Percentiles rank a stretch among this genome's conserved stretches.
These are phyloP conservation scores for Anas acuta DNA, from an alignment of 2,797 vertebrate species.

Conservation along the genomic window DNA sequence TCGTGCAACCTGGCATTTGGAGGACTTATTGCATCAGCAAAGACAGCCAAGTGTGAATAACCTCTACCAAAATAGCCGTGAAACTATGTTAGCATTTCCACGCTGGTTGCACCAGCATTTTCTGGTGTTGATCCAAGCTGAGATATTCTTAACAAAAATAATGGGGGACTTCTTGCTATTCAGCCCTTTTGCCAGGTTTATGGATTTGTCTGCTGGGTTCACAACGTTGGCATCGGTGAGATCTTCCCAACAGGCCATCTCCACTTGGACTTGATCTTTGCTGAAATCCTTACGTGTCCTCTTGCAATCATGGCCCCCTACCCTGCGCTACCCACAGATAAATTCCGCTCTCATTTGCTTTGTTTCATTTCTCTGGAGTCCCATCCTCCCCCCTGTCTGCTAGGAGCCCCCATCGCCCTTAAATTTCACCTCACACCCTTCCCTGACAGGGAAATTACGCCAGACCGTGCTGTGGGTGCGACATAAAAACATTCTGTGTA, in stretches of 20 bases:
- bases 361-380: neutral
- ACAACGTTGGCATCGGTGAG: fast-evolving
- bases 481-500: fast-evolving
- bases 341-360: neutral
- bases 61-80: conserved; percentile 54
- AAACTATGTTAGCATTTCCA: conserved; percentile 40
- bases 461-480: fast-evolving
- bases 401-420: neutral
- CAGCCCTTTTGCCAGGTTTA: neutral
- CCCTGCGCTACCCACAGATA: neutral
- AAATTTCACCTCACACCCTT: neutral
- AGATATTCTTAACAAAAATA: neutral
- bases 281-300: neutral
- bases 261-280: neutral
- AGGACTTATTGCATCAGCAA: conserved; percentile 55
- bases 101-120: conserved; percentile 15
- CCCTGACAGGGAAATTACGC: neutral
- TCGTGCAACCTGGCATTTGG: conserved; percentile 63
- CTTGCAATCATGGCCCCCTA: neutral
- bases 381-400: neutral
- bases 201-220: neutral
- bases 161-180: neutral
- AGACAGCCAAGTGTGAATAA: conserved; percentile 60
- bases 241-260: neutral
- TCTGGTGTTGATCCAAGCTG: neutral